Conservation (phyloP, 2,113 vertebrate species). For the Apodemus speciosus region DNA sequence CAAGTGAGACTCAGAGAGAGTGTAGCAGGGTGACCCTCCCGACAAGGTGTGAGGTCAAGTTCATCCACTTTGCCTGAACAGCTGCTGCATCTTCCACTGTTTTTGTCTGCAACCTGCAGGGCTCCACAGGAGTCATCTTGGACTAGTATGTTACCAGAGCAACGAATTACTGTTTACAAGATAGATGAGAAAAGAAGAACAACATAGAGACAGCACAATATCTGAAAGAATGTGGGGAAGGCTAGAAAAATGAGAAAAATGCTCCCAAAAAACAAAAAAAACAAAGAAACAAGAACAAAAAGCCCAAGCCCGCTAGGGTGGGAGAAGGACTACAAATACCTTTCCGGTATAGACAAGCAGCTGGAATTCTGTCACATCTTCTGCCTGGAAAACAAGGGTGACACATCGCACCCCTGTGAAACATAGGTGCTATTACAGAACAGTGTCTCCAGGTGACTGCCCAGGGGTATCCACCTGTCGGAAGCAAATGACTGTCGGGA, state of each 20-base stretch:
- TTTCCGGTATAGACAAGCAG: constrained; percentile 38
- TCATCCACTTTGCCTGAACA: background rate
- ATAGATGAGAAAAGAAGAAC: background rate
- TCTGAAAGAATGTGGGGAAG: background rate
- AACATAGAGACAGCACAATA: background rate
- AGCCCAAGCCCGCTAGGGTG: background rate
- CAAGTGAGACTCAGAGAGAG: no score
- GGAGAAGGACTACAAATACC: background rate
- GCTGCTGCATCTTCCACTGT: background rate
- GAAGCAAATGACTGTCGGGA: constrained; percentile 43
- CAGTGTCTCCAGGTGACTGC: constrained; percentile 60
- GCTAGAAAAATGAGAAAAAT: constrained; percentile 13
- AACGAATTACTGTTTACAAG: constrained; percentile 16
- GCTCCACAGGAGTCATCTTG: constrained; percentile 33
- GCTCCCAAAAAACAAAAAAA: background rate
- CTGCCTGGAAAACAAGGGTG: constrained; percentile 46
- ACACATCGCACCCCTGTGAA: constrained; percentile 5
- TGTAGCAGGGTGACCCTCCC: no score
- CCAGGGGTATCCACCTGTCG: constrained; percentile 62
- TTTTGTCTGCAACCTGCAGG: background rate
- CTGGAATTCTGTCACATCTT: background rate
- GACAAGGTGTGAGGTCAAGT: background rate
- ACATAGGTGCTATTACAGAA: constrained; percentile 38
- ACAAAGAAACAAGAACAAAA: background rate
- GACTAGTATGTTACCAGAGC: constrained; percentile 11